These are phyloP conservation scores for Sesia apiformis DNA, from an alignment of 2,888 invertebrate species.

Conservation along the genomic window DNA sequence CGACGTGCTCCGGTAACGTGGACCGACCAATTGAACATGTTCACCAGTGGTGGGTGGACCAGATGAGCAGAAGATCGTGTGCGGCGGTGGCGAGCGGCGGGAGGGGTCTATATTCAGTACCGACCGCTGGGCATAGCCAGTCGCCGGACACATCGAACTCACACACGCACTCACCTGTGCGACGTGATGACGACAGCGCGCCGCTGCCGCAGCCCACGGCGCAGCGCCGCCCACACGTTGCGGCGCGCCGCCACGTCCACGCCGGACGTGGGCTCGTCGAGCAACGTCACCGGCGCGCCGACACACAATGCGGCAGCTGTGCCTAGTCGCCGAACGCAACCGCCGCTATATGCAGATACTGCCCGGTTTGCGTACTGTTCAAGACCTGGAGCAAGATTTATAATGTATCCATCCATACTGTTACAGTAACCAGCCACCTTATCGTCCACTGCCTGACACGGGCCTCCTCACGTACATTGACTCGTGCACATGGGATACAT, in stretches of 20 bases:
- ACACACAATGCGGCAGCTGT: constrained; percentile 23
- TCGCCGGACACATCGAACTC: too few relatives aligned
- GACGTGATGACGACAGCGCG: constrained; percentile 80
- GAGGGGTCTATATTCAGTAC: not conserved
- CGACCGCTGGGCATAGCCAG: too few relatives aligned
- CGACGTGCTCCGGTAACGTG: too few relatives aligned
- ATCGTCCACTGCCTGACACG: too few relatives aligned
- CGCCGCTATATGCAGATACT: constrained; percentile 76
- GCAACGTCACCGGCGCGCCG: constrained; percentile 72
- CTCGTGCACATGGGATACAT: too few relatives aligned
- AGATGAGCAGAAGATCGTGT: too few relatives aligned
- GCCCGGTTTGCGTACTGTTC: constrained; percentile 12
- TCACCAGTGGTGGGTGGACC: too few relatives aligned
- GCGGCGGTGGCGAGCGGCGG: not conserved
- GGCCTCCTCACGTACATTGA: too few relatives aligned
- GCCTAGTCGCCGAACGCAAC: constrained; percentile 78
- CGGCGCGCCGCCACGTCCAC: constrained; percentile 81
- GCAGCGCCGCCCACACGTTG: constrained; percentile 77
- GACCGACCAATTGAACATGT: too few relatives aligned
- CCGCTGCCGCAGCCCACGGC: constrained; percentile 55
- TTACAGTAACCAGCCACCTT: too few relatives aligned
- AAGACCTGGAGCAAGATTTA: constrained; percentile 9
- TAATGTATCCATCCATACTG: too few relatives aligned
- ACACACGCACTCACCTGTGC: constrained; percentile 66
- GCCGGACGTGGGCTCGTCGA: constrained; percentile 85